These are phyloP conservation scores for Nephrotoma guestfalica DNA, from an alignment of 2,888 invertebrate genomes.

Conservation along the genomic window DNA sequence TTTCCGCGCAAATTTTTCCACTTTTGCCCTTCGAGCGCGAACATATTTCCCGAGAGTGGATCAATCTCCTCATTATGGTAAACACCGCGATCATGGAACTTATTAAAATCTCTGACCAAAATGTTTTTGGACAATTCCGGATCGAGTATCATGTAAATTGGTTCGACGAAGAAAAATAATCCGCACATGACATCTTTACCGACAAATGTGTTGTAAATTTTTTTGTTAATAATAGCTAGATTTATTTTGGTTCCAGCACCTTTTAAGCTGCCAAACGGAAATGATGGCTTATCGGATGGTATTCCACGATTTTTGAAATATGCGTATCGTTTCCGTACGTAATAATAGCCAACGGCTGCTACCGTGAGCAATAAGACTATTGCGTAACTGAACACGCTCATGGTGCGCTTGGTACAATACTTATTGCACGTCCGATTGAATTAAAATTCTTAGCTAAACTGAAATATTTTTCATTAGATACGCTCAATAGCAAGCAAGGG, in stretches of 20 bases:
- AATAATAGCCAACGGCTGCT: background rate
- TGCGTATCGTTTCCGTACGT: background rate
- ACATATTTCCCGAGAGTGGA: conserved; percentile 24
- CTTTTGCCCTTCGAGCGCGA: conserved; percentile 26
- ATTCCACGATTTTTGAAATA: conserved; percentile 10
- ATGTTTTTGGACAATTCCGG: conserved; percentile 23
- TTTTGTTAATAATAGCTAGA: conserved; percentile 16
- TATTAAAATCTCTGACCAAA: conserved; percentile 26
- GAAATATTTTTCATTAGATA: too few relatives aligned
- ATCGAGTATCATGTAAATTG: conserved; percentile 9
- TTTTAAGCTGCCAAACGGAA: conserved; percentile 19
- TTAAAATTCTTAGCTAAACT: too few relatives aligned
- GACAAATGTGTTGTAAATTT: conserved; percentile 11
- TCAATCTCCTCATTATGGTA: conserved; percentile 23
- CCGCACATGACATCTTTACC: conserved; percentile 10
- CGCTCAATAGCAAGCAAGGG: too few relatives aligned
- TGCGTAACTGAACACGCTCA: background rate
- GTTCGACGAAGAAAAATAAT: conserved; percentile 11
- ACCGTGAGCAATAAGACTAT: background rate
- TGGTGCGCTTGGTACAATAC: too few relatives aligned
- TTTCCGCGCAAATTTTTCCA: conserved; percentile 34
- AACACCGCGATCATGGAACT: conserved; percentile 27
- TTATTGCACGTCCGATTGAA: too few relatives aligned
- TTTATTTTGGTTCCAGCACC: conserved; percentile 15
- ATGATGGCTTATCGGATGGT: conserved; percentile 22